These are phyloP conservation scores for Percopsis transmontana DNA, from an alignment of 2,113 vertebrate species.

Conservation along the genomic window DNA sequence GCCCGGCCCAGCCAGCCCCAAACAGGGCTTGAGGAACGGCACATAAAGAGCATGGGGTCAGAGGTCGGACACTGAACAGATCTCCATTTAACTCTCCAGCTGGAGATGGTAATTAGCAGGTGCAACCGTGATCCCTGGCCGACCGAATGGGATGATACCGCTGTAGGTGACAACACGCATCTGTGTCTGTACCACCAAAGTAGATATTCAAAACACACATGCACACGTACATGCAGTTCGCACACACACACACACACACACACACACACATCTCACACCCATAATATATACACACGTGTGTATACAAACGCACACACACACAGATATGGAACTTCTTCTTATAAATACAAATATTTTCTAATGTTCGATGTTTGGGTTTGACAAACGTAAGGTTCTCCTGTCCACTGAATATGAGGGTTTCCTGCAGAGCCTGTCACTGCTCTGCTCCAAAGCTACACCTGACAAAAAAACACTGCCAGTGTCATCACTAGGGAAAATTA, in stretches of 20 bases:
- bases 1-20: slow-evolving; percentile 71
- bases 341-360: background rate
- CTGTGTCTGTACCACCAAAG: background rate
- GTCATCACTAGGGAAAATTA: background rate
- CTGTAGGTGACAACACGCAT: slow-evolving; percentile 54
- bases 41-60: slow-evolving; percentile 82
- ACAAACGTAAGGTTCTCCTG: too few species aligned
- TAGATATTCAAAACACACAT: background rate
- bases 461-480: background rate
- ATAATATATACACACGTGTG: background rate
- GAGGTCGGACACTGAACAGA: slow-evolving; percentile 81
- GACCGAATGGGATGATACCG: slow-evolving; percentile 67
- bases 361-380: background rate
- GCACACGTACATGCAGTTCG: background rate
- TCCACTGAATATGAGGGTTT: too few species aligned
- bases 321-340: background rate
- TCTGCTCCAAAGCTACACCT: background rate
- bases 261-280: background rate
- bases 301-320: background rate
- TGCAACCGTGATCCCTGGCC: slow-evolving; percentile 72
- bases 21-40: slow-evolving; percentile 81
- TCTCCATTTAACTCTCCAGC: slow-evolving; percentile 85
- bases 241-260: background rate
- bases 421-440: background rate
- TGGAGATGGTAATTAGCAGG: slow-evolving; percentile 85